Conservation (phyloP, 2,113 vertebrate species). For the Periophthalmodon schlosseri region DNA sequence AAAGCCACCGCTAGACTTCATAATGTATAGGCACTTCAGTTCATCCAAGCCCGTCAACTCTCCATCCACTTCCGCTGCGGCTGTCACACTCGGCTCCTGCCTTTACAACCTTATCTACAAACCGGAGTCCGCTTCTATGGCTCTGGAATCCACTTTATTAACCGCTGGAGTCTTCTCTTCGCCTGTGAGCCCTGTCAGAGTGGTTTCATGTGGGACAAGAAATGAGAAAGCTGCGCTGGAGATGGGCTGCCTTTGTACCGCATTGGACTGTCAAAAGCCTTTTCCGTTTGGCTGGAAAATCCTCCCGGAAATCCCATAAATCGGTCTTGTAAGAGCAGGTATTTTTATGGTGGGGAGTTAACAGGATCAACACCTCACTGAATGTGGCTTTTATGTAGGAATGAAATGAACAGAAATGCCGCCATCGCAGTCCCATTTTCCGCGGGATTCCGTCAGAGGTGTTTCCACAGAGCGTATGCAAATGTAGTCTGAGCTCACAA, state of each 20-base stretch:
- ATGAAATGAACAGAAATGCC: slow-evolving; percentile 12
- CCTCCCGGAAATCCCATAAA: slow-evolving; percentile 14
- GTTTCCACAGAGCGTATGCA: not conserved
- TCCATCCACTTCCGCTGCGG: slow-evolving; percentile 6
- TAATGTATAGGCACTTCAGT: not conserved
- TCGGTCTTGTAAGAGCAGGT: slow-evolving; percentile 12
- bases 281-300: slow-evolving; percentile 6
- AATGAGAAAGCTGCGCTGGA: not conserved
- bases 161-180: not conserved
- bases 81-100: slow-evolving; percentile 3
- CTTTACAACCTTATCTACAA: slow-evolving; percentile 10
- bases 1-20: not conserved
- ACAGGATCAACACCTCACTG: slow-evolving; percentile 10
- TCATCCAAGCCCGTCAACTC: not conserved
- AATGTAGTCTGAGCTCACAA: not conserved
- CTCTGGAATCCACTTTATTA: slow-evolving; percentile 10
- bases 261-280: slow-evolving; percentile 1
- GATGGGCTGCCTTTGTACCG: slow-evolving; percentile 7
- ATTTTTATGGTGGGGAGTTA: slow-evolving; percentile 4
- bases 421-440: not conserved
- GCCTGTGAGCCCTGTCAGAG: slow-evolving; percentile 12
- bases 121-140: not conserved
- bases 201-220: slow-evolving; percentile 1
- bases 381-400: slow-evolving; percentile 11
- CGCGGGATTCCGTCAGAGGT: not conserved